Base-by-base conservation (phyloP, 2,113 vertebrate genomes). In the Centropus unirufus region DNA sequence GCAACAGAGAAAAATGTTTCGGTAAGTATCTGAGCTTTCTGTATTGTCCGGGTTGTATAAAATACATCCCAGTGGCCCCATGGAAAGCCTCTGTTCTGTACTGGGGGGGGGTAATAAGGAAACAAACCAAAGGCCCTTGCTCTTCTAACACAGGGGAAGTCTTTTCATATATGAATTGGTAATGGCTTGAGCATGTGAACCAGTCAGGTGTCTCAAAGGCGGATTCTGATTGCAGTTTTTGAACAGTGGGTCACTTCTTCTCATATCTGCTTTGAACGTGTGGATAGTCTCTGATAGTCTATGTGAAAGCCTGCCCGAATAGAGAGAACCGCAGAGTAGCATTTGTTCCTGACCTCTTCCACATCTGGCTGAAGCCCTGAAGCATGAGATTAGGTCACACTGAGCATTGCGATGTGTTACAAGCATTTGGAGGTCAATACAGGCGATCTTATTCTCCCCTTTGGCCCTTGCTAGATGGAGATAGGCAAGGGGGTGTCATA, bases 301-400 rank as follows among this genome's bases (percentile, higher is more conserved):
- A 39, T 66, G 86, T 72, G 80, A 89, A 92, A 63, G 63, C 32
- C 29, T 39, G 36, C 54, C 59, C 1, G 3, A 55, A 70, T 4
- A 18, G 51, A 42, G n/a, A 12, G 54, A 70, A 6, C 32, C 47
- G 67, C 49, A 55, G 52, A 57, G 6, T 1, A 39, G 40, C 24
- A 6, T 87, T 87, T 83, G 51, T 51, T 87, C 57, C 62, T 90
- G 95, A 92, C 86, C 92, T 78, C 4, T 1, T 19, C 57, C 84
- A 61, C 80, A 92, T 96, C 80, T 94, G 92, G 32, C 84, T 76
- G 87, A 76, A 87, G 74, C 95, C 92, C 89, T 24, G 77, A 61
- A 97, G 96, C 86, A 30, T 44, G 80, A 54, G 80, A 81, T 64
- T 75, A 40, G 63, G 80, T 61, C 44, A 63, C 12, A 1, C 20